phyloP scores from a whole-genome alignment of 2,113 vertebrate genomes.

The Triplophysa siluroides region DNA sequence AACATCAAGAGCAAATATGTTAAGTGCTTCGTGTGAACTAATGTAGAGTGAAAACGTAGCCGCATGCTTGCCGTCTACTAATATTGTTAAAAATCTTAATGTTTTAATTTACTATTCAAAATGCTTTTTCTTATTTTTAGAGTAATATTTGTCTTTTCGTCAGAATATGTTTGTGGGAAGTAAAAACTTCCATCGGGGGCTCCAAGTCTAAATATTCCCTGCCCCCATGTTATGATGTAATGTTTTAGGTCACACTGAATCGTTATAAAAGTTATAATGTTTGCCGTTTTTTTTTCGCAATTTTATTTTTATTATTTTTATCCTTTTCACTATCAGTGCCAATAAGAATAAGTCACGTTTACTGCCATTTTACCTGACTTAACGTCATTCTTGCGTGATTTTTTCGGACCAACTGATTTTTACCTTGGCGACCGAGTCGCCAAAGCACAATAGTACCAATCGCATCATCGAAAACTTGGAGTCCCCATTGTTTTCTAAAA shows the following conservation, averaged over 20 bases:
- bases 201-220: conserved; percentile 45
- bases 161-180: conserved; percentile 42
- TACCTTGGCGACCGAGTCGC: conserved; percentile 38
- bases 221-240: not conserved
- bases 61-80: conserved; percentile 76
- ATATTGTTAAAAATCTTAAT: conserved; percentile 46
- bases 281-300: not conserved
- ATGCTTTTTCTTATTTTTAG: conserved; percentile 51
- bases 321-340: conserved; percentile 40
- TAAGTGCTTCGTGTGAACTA: conserved; percentile 75
- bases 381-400: conserved; percentile 48
- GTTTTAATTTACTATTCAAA: conserved; percentile 33
- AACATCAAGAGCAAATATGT: conserved; percentile 75
- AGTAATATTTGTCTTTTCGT: conserved; percentile 55
- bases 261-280: not conserved
- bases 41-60: conserved; percentile 77
- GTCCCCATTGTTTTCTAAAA: conserved; percentile 51
- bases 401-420: conserved; percentile 46
- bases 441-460: conserved; percentile 53
- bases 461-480: conserved; percentile 62
- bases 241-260: conserved; percentile 8
- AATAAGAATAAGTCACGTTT: conserved; percentile 45
- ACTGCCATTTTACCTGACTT: conserved; percentile 54
- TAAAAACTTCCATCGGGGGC: conserved; percentile 44
- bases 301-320: not conserved